Evolutionary conservation across 2,797 vertebrate species (phyloP).

Genomic region (Loriculus beryllinus): DNA sequence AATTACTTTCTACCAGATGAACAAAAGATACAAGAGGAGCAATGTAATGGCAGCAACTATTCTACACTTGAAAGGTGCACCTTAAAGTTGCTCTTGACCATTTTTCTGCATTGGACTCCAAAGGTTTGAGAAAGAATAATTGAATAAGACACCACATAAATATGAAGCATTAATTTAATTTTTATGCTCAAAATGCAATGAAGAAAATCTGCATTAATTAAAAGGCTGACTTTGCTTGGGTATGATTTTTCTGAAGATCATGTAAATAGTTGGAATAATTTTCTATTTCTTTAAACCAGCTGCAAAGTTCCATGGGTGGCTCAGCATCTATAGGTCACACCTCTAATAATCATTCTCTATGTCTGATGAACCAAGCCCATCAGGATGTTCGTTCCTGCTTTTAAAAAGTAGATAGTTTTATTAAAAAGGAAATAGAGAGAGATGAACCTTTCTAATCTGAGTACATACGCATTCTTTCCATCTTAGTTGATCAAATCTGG

Average conservation of each 20-base stretch:
- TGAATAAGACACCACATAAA: not conserved
- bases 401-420: not conserved
- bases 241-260: not conserved
- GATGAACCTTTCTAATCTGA: not conserved
- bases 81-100: not conserved
- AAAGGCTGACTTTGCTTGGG: not conserved
- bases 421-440: not conserved
- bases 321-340: not conserved
- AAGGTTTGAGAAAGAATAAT: not conserved
- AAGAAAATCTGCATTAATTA: not conserved
- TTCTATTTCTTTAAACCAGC: not conserved
- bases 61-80: not conserved
- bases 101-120: not conserved
- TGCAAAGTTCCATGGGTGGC: not conserved
- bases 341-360: not conserved
- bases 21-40: not conserved
- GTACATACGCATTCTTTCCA: not conserved
- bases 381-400: fast-evolving
- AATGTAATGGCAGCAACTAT: not conserved
- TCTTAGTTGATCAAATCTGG: not conserved
- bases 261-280: not conserved
- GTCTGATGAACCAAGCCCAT: not conserved
- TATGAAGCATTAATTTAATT: not conserved
- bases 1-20: not conserved
- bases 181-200: not conserved